Evolutionary conservation across 2,888 invertebrate species (phyloP).

Genomic region (Lochmaea capreae): DNA sequence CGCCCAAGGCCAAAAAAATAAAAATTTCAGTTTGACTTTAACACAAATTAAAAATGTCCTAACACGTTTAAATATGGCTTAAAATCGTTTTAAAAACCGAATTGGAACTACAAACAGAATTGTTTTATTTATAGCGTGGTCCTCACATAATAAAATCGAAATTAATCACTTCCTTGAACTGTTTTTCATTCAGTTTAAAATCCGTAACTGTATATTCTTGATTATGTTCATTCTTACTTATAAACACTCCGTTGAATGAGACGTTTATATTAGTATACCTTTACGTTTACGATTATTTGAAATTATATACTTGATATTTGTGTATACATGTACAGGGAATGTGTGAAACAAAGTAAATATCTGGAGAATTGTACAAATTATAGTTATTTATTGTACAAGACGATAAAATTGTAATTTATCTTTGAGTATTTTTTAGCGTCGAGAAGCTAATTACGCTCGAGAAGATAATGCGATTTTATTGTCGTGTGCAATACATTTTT

Average conservation of each 20-base stretch:
- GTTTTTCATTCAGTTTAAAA: not conserved
- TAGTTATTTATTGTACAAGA: no score
- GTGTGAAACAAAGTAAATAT: no score
- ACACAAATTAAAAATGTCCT: not conserved
- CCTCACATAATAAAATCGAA: not conserved
- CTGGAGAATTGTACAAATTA: no score
- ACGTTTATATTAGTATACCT: constrained; percentile 11
- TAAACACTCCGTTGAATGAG: constrained; percentile 16
- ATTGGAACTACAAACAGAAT: not conserved
- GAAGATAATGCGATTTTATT: no score
- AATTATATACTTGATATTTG: constrained; percentile 18
- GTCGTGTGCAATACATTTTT: no score
- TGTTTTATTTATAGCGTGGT: constrained; percentile 6
- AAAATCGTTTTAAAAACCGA: not conserved
- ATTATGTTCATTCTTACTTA: constrained; percentile 14
- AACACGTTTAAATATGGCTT: not conserved
- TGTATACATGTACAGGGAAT: not conserved
- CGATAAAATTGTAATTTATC: no score
- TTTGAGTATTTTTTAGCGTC: no score
- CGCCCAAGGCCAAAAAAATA: no score
- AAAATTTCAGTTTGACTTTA: no score
- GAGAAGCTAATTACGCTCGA: no score
- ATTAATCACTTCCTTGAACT: constrained; percentile 5
- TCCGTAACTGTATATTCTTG: not conserved
- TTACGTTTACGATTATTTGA: constrained; percentile 11